Percentiles rank a stretch among this genome's conserved stretches.
Evolutionary conservation across 2,888 invertebrate genomes (phyloP).

Genomic region (Acanthosepion lycidas): DNA sequence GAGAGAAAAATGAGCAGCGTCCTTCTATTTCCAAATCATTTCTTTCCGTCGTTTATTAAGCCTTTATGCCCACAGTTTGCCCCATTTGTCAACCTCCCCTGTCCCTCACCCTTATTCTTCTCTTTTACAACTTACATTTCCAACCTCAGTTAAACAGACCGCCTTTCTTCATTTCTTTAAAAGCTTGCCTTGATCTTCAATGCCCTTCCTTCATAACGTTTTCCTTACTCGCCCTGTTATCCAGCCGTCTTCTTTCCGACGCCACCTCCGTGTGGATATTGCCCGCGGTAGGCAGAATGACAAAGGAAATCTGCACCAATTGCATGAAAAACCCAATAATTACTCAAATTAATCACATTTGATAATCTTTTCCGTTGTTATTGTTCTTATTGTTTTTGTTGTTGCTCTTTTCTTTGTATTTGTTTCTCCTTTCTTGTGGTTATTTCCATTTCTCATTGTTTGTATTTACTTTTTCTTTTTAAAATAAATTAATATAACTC

Average conservation of each 20-base stretch:
- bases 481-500: too few relatives aligned
- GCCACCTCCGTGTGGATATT: neutral
- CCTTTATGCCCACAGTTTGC: neutral
- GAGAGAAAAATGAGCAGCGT: neutral
- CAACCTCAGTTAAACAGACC: slow-evolving; percentile 33
- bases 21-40: neutral
- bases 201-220: neutral
- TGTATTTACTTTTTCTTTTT: neutral
- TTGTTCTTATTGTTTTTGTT: neutral
- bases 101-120: neutral
- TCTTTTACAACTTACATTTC: neutral
- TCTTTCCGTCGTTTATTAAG: neutral
- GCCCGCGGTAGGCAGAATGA: neutral
- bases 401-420: neutral
- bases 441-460: neutral
- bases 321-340: slow-evolving; percentile 21
- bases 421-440: neutral
- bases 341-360: neutral
- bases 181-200: slow-evolving; percentile 1
- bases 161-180: neutral
- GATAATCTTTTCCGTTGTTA: neutral
- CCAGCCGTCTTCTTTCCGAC: neutral
- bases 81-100: neutral
- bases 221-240: neutral
- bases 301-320: neutral